Evolutionary conservation across 2,113 vertebrate genomes (phyloP).

Genomic region (Rhegmatorhina hoffmannsi): DNA sequence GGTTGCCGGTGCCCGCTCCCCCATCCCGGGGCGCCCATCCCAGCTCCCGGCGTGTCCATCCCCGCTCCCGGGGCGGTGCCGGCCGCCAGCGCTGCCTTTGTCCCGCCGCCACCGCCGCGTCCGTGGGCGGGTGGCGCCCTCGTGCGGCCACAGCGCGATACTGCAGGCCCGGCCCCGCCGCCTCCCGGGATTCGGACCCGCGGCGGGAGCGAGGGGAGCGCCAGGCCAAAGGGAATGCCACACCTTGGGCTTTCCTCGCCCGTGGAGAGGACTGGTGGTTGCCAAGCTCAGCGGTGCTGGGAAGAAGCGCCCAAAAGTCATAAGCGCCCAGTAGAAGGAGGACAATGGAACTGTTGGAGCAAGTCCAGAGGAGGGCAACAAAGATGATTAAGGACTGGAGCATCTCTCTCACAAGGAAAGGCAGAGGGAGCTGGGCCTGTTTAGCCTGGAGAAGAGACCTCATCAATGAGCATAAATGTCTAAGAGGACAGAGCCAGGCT

Average conservation of each 20-base stretch:
- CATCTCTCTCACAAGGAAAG: background rate
- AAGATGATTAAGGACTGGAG: background rate
- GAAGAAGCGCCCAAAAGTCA: background rate
- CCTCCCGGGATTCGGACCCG: no score
- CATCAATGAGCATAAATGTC: background rate
- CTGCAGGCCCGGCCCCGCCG: background rate
- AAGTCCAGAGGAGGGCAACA: background rate
- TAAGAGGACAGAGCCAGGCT: background rate
- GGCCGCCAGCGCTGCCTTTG: background rate
- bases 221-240: no score
- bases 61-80: background rate
- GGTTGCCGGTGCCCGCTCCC: background rate
- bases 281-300: background rate
- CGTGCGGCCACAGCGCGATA: slow-evolving; percentile 60
- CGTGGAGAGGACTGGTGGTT: no score
- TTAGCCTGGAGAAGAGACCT: background rate
- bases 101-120: background rate
- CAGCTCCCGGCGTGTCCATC: background rate
- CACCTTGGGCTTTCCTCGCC: fast-evolving
- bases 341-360: background rate
- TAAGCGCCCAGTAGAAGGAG: no score
- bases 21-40: background rate
- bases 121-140: slow-evolving; percentile 75
- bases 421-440: background rate
- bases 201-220: no score